A percentile compares a stretch with the other conserved stretches of the same genome.
phyloP scores from a whole-genome alignment of 2,888 invertebrate genomes.

The Prosopocoilus inquinatus region DNA sequence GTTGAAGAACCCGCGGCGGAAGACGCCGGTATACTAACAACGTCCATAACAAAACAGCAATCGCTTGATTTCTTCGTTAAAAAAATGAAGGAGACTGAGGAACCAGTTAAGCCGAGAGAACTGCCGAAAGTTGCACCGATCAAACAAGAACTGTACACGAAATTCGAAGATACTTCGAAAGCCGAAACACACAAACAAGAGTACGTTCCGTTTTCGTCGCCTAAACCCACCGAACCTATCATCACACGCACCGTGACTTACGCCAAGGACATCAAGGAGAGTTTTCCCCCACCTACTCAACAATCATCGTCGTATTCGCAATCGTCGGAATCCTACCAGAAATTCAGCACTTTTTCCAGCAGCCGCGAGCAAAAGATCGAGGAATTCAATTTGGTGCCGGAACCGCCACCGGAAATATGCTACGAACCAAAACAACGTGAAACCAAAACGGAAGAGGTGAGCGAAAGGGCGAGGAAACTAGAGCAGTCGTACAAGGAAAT shows the following conservation, averaged over 20 bases:
- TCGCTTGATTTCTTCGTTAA: constrained; percentile 67
- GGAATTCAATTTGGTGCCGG: constrained; percentile 60
- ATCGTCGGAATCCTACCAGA: constrained; percentile 25
- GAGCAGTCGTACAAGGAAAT: constrained; percentile 58
- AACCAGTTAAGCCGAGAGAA: constrained; percentile 47
- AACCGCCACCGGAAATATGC: constrained; percentile 70
- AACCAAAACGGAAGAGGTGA: constrained; percentile 52
- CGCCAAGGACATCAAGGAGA: constrained; percentile 5
- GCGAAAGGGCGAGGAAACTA: constrained; percentile 59
- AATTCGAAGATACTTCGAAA: constrained; percentile 44
- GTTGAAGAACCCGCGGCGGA: constrained; percentile 33
- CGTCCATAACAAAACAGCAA: constrained; percentile 62
- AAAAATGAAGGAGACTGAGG: constrained; percentile 57
- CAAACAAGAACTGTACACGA: constrained; percentile 48
- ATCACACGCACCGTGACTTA: constrained; percentile 4
- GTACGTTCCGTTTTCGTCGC: not conserved
- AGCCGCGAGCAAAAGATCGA: constrained; percentile 36
- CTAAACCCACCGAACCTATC: not conserved
- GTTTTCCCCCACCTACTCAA: constrained; percentile 6
- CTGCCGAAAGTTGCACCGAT: constrained; percentile 39
- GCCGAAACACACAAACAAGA: constrained; percentile 38
- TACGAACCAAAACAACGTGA: constrained; percentile 58
- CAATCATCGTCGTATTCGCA: constrained; percentile 5
- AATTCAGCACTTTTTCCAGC: constrained; percentile 30
- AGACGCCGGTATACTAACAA: constrained; percentile 53